phyloP scores from a whole-genome alignment of 2,888 invertebrate species.

The Andrena marginata region DNA sequence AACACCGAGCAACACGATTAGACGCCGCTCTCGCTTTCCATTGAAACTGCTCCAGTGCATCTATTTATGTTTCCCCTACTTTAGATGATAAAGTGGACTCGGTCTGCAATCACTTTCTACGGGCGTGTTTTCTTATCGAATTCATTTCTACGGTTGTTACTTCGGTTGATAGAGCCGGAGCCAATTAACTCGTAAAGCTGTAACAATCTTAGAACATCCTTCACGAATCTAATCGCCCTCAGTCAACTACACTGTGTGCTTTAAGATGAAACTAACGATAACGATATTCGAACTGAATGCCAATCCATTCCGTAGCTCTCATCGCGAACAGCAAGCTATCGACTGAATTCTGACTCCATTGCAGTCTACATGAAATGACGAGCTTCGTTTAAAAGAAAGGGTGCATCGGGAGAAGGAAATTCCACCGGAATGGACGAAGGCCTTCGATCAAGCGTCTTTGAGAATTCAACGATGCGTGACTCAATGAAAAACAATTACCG shows the following conservation, averaged over 20 bases:
- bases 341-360: no score
- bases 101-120: slow-evolving; percentile 39
- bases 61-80: slow-evolving; percentile 40
- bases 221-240: slow-evolving; percentile 4
- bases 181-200: neutral
- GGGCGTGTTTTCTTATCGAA: neutral
- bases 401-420: slow-evolving; percentile 29
- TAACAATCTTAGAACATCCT: neutral
- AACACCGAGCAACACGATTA: slow-evolving; percentile 17
- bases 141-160: slow-evolving; percentile 19
- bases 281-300: neutral
- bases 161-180: neutral
- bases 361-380: no score
- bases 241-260: neutral
- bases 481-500: slow-evolving; percentile 49
- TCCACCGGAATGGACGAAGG: slow-evolving; percentile 63
- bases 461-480: slow-evolving; percentile 61
- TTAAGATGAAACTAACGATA: neutral
- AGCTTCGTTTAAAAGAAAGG: slow-evolving; percentile 17
- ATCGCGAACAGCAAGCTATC: no score
- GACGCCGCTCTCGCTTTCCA: slow-evolving; percentile 38
- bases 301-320: no score
- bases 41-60: slow-evolving; percentile 24
- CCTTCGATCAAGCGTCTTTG: slow-evolving; percentile 56
- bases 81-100: slow-evolving; percentile 39